Base-by-base conservation (phyloP, 2,113 vertebrate species). In the Chauna torquata region DNA sequence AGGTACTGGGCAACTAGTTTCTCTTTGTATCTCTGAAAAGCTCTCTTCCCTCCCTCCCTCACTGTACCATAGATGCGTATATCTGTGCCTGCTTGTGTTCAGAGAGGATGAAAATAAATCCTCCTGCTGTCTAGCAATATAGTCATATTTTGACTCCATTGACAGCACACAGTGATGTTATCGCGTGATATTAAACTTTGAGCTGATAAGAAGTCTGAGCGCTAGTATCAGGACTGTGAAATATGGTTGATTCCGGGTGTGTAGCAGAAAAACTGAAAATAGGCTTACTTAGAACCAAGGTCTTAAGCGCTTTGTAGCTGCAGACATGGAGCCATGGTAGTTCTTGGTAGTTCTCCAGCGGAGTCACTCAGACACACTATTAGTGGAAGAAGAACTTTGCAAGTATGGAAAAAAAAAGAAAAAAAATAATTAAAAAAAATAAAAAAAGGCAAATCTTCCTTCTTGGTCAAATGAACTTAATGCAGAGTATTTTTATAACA, bases 141-240 rank as follows among this genome's bases (percentile, higher is more conserved):
- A 36, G 81, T 92, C 52, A 5, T 82, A 61, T 86, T 96, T 91
- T 85, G 61, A 54, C 80, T 91, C 49, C 62, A n/a, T 18, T 95
- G 94, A 87, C 90, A 93, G 90, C 84, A 74, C 68, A 65, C 27
- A 32, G 80, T 24, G 92, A 86, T 94, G 74, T 57, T 95, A 82
- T 54, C 18, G 0, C 68, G 80, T 19, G 83, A 65, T 91, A 82
- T 64, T 95, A 91, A 95, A 88, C 94, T 75, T 84, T 5, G 77
- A 61, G 83, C 78, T 95, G 94, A 80, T 96, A 94, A 80, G 61
- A 82, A 88, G 72, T 78, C 86, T 93, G 88, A 92, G 44, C 2
- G 3, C 25, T 71, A 2, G 54, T 74, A 77, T 85, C 84, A 82
- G 72, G 49, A 42, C 69, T 86, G 40, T 86, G 92, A 96, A 94